A percentile compares a stretch with the other conserved stretches of the same genome.
Conservation (phyloP, 2,797 vertebrate genomes). For the Alectoris magna region DNA sequence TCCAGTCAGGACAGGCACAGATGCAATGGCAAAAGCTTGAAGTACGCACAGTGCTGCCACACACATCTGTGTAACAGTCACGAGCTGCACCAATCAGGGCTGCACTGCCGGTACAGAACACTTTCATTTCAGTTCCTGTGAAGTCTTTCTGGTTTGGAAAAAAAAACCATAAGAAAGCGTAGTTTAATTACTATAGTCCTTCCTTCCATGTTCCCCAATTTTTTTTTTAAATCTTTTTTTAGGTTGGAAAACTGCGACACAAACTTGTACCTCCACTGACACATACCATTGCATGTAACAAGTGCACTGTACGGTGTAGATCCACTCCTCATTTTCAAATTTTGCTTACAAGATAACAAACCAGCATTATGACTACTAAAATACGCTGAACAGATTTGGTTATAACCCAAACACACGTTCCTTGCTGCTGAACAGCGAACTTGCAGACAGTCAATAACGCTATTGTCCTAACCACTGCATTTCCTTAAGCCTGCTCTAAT, state of each 20-base stretch:
- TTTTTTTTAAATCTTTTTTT: background rate
- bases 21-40: background rate
- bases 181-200: background rate
- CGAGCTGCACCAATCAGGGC: background rate
- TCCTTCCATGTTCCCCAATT: background rate
- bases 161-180: background rate
- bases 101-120: background rate
- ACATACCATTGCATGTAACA: background rate
- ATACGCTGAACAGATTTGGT: background rate
- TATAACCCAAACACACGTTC: background rate
- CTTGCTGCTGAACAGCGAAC: background rate
- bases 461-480: background rate
- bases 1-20: background rate
- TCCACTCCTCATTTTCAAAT: background rate
- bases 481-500: conserved; percentile 4
- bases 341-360: background rate
- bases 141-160: background rate
- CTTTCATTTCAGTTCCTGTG: background rate
- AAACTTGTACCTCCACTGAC: background rate
- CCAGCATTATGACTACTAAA: background rate
- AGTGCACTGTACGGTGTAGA: background rate
- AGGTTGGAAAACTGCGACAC: background rate
- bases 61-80: background rate
- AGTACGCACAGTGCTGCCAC: background rate
- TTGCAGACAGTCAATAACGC: background rate